Evolutionary conservation across 2,888 invertebrate genomes (phyloP).

Genomic region (Caenorhabditis japonica): DNA sequence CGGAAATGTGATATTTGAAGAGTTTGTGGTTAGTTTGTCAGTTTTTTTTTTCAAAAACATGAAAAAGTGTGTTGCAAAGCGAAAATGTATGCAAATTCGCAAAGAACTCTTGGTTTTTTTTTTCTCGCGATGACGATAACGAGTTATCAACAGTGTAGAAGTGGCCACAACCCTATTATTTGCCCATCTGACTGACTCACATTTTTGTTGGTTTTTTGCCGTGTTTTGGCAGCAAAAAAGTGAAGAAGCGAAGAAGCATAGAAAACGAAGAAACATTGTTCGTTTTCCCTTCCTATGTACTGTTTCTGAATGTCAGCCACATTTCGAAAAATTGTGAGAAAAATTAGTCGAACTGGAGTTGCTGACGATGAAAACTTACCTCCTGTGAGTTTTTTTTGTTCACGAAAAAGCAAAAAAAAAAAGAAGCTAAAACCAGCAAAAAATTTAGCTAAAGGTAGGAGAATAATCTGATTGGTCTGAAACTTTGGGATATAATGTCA

Average conservation of each 20-base stretch:
- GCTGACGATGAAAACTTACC: no score
- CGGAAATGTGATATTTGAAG: not conserved
- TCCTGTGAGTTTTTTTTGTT: slow-evolving; percentile 27
- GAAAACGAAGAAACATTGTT: slow-evolving; percentile 4
- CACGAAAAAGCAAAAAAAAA: not conserved
- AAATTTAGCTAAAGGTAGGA: no score
- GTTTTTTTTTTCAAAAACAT: slow-evolving; percentile 1
- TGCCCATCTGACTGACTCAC: slow-evolving; percentile 38
- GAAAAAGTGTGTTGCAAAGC: not conserved
- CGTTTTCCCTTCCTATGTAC: slow-evolving; percentile 1
- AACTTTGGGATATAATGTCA: no score
- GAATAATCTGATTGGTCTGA: no score
- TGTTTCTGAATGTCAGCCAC: slow-evolving; percentile 27
- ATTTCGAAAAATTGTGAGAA: slow-evolving; percentile 25
- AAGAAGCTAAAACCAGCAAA: no score
- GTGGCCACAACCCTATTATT: no score
- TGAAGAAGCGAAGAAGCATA: slow-evolving; percentile 7
- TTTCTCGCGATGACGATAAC: slow-evolving; percentile 29
- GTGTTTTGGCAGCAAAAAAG: no score
- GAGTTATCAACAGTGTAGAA: slow-evolving; percentile 37
- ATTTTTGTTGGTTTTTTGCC: slow-evolving; percentile 34
- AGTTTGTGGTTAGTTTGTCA: slow-evolving; percentile 33
- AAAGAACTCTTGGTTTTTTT: slow-evolving; percentile 15
- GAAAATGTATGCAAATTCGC: slow-evolving; percentile 36
- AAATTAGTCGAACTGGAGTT: slow-evolving; percentile 23